These are phyloP conservation scores for Clarias gariepinus DNA, from an alignment of 2,113 vertebrate genomes.

Conservation along the genomic window DNA sequence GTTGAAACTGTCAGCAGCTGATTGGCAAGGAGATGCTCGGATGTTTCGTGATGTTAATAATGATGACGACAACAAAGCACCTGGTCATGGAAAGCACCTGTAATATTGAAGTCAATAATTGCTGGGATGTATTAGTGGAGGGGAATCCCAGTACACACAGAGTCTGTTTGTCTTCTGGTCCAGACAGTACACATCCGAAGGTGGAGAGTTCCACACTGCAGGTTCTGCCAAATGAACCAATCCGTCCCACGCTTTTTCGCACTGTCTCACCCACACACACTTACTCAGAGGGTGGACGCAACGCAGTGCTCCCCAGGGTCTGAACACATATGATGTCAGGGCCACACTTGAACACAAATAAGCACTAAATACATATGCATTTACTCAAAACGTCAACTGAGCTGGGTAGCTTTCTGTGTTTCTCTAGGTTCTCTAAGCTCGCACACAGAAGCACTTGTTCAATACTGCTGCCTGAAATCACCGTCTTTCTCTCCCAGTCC, in stretches of 20 bases:
- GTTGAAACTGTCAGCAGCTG: constrained; percentile 56
- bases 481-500: constrained; percentile 21
- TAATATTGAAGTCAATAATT: constrained; percentile 34
- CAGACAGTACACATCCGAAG: constrained; percentile 53
- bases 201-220: constrained; percentile 9
- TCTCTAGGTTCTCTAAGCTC: constrained; percentile 23
- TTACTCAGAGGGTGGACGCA: constrained; percentile 57
- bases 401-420: neutral
- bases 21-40: constrained; percentile 14
- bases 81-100: constrained; percentile 56
- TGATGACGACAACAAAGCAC: constrained; percentile 29
- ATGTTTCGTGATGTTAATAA: constrained; percentile 34
- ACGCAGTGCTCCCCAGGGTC: constrained; percentile 19
- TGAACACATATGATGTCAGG: constrained; percentile 23
- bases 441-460: constrained; percentile 43
- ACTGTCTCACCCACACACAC: constrained; percentile 41
- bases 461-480: constrained; percentile 22
- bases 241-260: constrained; percentile 15
- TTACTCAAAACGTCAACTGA: neutral
- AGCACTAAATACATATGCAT: constrained; percentile 29
- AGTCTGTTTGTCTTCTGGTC: constrained; percentile 6
- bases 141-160: constrained; percentile 56
- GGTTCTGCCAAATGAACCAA: constrained; percentile 14
- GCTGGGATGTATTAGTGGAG: constrained; percentile 52
- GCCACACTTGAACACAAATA: neutral